Evolutionary conservation across 2,888 invertebrate genomes (phyloP), one percentile per base, ranked within the genome.

Genomic region (Nemapogon koenigi): DNA sequence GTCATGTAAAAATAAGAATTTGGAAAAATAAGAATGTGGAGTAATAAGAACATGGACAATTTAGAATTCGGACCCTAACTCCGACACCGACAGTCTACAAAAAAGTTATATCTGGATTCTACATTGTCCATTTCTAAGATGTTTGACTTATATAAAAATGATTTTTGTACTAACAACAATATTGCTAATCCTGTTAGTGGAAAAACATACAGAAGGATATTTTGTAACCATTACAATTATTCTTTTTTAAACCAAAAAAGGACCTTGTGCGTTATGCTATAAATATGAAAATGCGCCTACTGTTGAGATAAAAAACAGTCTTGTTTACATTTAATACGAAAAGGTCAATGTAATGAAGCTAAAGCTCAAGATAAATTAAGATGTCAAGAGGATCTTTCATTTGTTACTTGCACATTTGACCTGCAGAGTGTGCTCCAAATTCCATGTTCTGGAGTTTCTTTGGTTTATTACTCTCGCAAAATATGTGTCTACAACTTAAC

Each of bases 401-500:
- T 32, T 11, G 8, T 16, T 15, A 32, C 33, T 13, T 10, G 10
- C 25, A 37, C 37, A 37, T 37, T 31, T 37, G 40, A 29, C 17
- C 17, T 40, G 18, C 22, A 41, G 17, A 32, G 16, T 32, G 33
- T 29, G 6, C 29, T 29, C 6, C 29, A 8, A 11, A 11, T 29
- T 10, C 36, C 41, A n/a, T 39, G 16, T 32, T 42, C 35, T 13
- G 16, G 11, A n/a, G 37, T 39, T 39, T 39, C 17, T 43, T 41
- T 25, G 11, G 6, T 29, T 10, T 41, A 41, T 37, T 41, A 41
- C 26, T 39, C 37, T 31, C 16, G 41, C 29, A 42, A 35, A 37
- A 39, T 39, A 16, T 39, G 37, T 41, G 41, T 43, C 11, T 42
- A 42, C n/a, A 43, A 43, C 40, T n/a, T n/a, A 29, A 42, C 40